Evolutionary conservation across 2,888 invertebrate species (phyloP).

Genomic region (Marasmarcha lunaedactyla): DNA sequence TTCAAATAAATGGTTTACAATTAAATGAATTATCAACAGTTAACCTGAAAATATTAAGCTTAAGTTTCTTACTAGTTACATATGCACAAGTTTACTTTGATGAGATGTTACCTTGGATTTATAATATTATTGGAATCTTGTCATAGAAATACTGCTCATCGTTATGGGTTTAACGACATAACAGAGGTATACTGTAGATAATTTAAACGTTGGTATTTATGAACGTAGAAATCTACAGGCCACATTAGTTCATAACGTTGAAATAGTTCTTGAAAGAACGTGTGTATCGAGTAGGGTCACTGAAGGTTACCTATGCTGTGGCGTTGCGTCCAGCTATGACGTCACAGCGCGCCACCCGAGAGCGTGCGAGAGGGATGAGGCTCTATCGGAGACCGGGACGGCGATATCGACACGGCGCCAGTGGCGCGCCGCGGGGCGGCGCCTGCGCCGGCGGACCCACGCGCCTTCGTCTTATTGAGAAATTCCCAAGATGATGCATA

Average conservation of each 20-base stretch:
- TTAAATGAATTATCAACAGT: too few relatives aligned
- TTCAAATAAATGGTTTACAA: too few relatives aligned
- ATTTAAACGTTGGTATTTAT: too few relatives aligned
- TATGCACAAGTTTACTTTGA: too few relatives aligned
- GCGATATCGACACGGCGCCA: slow-evolving; percentile 48
- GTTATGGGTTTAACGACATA: too few relatives aligned
- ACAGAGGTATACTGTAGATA: too few relatives aligned
- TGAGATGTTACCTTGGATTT: too few relatives aligned
- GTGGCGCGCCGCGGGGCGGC: slow-evolving; percentile 53
- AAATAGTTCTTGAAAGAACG: neutral
- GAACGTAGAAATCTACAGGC: too few relatives aligned
- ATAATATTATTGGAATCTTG: too few relatives aligned
- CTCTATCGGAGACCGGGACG: slow-evolving; percentile 19
- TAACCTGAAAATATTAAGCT: too few relatives aligned
- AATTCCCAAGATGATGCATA: slow-evolving; percentile 65
- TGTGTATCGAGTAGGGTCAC: neutral
- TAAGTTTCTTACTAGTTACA: too few relatives aligned
- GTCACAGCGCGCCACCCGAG: slow-evolving; percentile 33
- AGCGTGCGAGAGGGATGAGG: slow-evolving; percentile 28
- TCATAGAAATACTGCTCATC: too few relatives aligned
- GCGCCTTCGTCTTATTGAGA: slow-evolving; percentile 64
- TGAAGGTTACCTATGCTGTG: slow-evolving; percentile 1
- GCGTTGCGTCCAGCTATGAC: slow-evolving; percentile 22
- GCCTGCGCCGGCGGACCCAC: slow-evolving; percentile 57
- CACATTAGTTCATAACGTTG: neutral